phyloP scores from a whole-genome alignment of 1,140 invertebrate genomes.

The Agraylea sexmaculata region DNA sequence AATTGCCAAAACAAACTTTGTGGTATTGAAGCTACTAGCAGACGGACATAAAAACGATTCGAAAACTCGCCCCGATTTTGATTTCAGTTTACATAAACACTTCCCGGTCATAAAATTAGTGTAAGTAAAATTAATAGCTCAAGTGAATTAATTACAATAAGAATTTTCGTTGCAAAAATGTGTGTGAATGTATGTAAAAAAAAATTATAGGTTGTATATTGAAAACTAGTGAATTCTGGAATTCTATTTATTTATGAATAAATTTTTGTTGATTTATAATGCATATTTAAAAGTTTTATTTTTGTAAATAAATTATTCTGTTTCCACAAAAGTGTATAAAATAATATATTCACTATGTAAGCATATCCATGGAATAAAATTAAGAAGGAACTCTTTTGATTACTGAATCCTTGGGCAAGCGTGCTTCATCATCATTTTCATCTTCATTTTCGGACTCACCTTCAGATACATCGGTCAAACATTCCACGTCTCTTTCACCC shows the following conservation, averaged over 20 bases:
- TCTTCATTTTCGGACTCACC: slow-evolving; percentile 34
- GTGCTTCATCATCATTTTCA: slow-evolving; percentile 11
- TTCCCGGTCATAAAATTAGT: slow-evolving; percentile 81
- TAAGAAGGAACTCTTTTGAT: slow-evolving; percentile 12
- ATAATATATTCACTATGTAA: neutral
- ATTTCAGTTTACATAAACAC: slow-evolving; percentile 77
- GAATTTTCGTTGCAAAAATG: slow-evolving; percentile 6
- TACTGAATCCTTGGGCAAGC: slow-evolving; percentile 1
- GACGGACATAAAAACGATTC: slow-evolving; percentile 84
- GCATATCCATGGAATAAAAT: slow-evolving; percentile 4
- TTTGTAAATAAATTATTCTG: slow-evolving; percentile 1
- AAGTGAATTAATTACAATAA: slow-evolving; percentile 10
- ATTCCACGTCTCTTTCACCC: slow-evolving; percentile 30
- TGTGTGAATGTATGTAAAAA: neutral
- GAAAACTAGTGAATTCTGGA: neutral
- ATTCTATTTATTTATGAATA: slow-evolving; percentile 5
- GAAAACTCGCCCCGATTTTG: slow-evolving; percentile 73
- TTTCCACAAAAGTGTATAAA: too few species aligned
- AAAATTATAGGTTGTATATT: neutral
- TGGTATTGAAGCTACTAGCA: slow-evolving; percentile 83
- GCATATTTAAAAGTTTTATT: neutral
- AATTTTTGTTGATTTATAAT: slow-evolving; percentile 3
- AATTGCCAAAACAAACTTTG: slow-evolving; percentile 88
- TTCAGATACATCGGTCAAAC: slow-evolving; percentile 38
- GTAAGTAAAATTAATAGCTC: slow-evolving; percentile 16